Conservation (phyloP, 2,888 invertebrate species). For the Andrena bicolor region DNA sequence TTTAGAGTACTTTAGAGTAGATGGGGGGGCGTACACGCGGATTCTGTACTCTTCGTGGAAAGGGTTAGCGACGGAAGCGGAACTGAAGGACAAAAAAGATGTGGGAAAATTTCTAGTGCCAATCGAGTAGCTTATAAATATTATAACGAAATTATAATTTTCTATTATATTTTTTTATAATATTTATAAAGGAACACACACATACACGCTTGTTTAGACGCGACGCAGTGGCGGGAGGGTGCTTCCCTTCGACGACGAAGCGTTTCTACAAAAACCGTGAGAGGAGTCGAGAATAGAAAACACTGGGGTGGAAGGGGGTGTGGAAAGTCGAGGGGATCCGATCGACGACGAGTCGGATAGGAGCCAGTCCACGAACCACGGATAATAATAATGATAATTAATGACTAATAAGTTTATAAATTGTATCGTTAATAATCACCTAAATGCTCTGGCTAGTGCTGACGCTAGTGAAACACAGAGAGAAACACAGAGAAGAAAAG, state of each 20-base stretch:
- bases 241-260: conserved; percentile 33
- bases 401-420: conserved; percentile 46
- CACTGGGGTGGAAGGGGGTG: not conserved
- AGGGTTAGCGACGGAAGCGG: not conserved
- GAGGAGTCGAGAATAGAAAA: not conserved
- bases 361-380: conserved; percentile 55
- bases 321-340: conserved; percentile 28
- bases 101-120: conserved; percentile 56
- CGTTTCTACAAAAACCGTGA: conserved; percentile 25
- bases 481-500: conserved; percentile 33
- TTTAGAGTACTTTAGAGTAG: conserved; percentile 50
- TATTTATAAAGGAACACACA: conserved; percentile 59
- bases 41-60: conserved; percentile 20
- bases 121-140: conserved; percentile 67
- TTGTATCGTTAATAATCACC: conserved; percentile 65
- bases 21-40: not conserved
- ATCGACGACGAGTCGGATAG: conserved; percentile 36
- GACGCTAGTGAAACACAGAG: conserved; percentile 70
- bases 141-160: conserved; percentile 67
- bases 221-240: conserved; percentile 3
- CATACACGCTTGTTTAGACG: conserved; percentile 48
- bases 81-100: not conserved
- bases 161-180: conserved; percentile 68
- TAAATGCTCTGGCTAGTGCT: conserved; percentile 82
- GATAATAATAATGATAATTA: conserved; percentile 24